Percentiles rank a stretch among this genome's conserved stretches.
Evolutionary conservation across 2,888 invertebrate species (phyloP).

Genomic region (Rotaria macrura): DNA sequence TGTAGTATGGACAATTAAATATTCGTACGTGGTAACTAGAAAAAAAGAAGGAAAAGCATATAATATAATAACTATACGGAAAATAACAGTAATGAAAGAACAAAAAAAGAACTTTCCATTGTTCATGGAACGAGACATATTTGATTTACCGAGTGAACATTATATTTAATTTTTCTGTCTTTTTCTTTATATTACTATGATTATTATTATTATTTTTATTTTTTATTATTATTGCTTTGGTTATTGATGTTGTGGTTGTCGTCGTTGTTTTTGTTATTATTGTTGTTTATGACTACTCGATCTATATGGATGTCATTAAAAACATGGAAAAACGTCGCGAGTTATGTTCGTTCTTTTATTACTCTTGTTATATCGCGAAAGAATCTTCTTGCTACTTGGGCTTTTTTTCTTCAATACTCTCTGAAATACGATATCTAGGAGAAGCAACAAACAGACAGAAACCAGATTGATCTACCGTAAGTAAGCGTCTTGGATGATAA

Average conservation of each 20-base stretch:
- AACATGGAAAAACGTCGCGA: neutral
- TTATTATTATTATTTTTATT: no score
- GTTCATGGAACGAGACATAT: neutral
- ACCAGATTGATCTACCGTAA: neutral
- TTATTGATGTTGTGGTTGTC: no score
- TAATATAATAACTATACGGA: neutral
- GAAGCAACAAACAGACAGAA: neutral
- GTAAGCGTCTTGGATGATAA: neutral
- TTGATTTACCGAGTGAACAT: neutral
- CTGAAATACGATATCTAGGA: neutral
- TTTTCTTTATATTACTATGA: neutral
- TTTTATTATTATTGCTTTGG: no score
- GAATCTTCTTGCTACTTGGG: neutral
- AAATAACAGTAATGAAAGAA: neutral
- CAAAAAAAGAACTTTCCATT: neutral
- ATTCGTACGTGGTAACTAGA: neutral
- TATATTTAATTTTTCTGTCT: neutral
- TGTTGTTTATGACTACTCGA: neutral
- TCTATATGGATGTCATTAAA: neutral
- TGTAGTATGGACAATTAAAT: neutral
- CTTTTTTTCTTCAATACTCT: neutral
- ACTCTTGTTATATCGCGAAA: neutral
- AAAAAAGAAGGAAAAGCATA: neutral
- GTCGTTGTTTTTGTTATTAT: neutral
- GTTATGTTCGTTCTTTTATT: neutral